Evolutionary conservation across 2,113 vertebrate species (phyloP).

Genomic region (Petroica traversi): DNA sequence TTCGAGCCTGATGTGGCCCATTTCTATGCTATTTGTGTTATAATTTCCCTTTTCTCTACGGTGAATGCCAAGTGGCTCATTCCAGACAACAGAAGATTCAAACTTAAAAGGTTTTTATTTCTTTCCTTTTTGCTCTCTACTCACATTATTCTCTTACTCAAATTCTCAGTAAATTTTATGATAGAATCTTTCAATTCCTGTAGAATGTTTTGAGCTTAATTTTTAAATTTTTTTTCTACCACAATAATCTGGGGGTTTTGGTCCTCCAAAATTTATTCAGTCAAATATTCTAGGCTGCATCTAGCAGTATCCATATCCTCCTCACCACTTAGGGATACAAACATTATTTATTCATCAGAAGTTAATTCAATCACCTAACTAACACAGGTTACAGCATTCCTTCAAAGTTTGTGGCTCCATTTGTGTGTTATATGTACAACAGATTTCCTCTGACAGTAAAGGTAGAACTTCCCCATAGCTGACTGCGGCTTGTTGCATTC

Average conservation of each 20-base stretch:
- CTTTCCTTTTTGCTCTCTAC: neutral
- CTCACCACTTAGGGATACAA: neutral
- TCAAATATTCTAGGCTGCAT: neutral
- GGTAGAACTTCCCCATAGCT: neutral
- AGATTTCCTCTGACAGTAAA: neutral
- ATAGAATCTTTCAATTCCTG: neutral
- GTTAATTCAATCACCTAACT: neutral
- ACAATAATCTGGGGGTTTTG: rapidly evolving
- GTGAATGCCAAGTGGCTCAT: neutral
- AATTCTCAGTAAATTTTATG: neutral
- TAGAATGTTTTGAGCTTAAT: neutral
- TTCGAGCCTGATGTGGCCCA: neutral
- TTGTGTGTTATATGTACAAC: neutral
- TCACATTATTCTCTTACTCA: neutral
- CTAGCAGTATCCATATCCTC: neutral
- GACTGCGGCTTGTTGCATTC: neutral
- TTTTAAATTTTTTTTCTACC: neutral
- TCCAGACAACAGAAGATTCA: neutral
- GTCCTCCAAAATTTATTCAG: neutral
- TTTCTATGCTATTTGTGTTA: neutral
- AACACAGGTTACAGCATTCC: neutral
- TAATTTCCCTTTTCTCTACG: neutral
- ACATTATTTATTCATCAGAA: neutral
- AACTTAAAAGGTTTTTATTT: neutral
- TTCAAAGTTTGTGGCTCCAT: neutral